Evolutionary conservation across 2,797 vertebrate genomes (phyloP).

Genomic region (Lepus townsendii): DNA sequence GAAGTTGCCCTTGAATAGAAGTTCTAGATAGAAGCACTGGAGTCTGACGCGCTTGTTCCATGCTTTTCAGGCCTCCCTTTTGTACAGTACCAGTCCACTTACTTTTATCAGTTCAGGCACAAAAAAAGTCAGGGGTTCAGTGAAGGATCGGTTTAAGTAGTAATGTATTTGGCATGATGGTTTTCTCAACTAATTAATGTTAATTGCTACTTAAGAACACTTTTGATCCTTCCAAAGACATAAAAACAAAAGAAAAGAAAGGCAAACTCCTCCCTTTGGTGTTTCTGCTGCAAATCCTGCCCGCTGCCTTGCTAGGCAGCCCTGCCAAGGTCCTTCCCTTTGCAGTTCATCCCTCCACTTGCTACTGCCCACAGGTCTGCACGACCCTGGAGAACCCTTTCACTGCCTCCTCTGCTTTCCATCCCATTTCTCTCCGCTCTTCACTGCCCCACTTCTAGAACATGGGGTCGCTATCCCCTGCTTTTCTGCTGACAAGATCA

Average conservation of each 20-base stretch:
- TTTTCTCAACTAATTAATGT: conserved; percentile 39
- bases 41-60: neutral
- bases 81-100: neutral
- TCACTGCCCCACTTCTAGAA: neutral
- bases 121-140: conserved; percentile 17
- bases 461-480: neutral
- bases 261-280: neutral
- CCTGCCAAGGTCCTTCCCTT: conserved; percentile 10
- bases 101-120: neutral
- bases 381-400: neutral
- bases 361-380: neutral
- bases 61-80: neutral
- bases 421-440: conserved; percentile 23
- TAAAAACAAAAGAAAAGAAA: conserved; percentile 37
- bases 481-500: conserved; percentile 16
- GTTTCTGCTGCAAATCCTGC: conserved; percentile 32
- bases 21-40: neutral
- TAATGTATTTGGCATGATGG: conserved; percentile 21
- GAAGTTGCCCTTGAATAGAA: neutral
- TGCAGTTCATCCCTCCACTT: neutral
- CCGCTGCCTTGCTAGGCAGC: neutral
- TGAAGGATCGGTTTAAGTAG: conserved; percentile 4
- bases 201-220: conserved; percentile 50
- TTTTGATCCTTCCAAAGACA: conserved; percentile 55
- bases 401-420: neutral